Conservation (phyloP, 1,140 invertebrate species). For the Ceratoteleas bidentatus region DNA sequence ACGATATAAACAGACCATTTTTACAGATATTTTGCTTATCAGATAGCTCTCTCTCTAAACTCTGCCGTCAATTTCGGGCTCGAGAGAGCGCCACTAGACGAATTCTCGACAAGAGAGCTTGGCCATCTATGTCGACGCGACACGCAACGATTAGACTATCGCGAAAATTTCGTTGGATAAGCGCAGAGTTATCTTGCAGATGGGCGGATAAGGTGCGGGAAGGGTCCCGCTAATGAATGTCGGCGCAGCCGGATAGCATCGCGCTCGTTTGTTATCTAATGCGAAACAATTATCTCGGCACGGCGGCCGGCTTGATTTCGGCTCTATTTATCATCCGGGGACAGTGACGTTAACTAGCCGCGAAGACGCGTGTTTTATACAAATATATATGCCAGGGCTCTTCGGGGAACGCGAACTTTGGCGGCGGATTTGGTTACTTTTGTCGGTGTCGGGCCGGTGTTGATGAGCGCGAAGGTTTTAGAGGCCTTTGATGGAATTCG, state of each 20-base stretch:
- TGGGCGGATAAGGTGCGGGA: slow-evolving; percentile 73
- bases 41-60: no score
- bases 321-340: slow-evolving; percentile 51
- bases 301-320: slow-evolving; percentile 46
- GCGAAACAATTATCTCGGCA: slow-evolving; percentile 76
- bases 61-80: no score
- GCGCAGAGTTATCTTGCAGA: slow-evolving; percentile 69
- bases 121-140: slow-evolving; percentile 51
- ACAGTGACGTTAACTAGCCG: slow-evolving; percentile 44
- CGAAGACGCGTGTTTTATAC: slow-evolving; percentile 46
- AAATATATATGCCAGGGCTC: neutral
- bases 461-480: no score
- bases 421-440: no score
- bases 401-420: no score
- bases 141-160: slow-evolving; percentile 75
- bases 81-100: slow-evolving; percentile 48
- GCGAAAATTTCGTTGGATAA: slow-evolving; percentile 56
- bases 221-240: slow-evolving; percentile 74
- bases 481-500: no score
- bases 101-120: slow-evolving; percentile 42
- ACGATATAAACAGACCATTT: no score
- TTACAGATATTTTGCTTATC: no score
- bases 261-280: slow-evolving; percentile 76
- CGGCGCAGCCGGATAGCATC: slow-evolving; percentile 72
- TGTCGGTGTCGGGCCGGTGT: no score